Evolutionary conservation across 2,113 vertebrate species (phyloP).

Genomic region (Bungarus multicinctus): DNA sequence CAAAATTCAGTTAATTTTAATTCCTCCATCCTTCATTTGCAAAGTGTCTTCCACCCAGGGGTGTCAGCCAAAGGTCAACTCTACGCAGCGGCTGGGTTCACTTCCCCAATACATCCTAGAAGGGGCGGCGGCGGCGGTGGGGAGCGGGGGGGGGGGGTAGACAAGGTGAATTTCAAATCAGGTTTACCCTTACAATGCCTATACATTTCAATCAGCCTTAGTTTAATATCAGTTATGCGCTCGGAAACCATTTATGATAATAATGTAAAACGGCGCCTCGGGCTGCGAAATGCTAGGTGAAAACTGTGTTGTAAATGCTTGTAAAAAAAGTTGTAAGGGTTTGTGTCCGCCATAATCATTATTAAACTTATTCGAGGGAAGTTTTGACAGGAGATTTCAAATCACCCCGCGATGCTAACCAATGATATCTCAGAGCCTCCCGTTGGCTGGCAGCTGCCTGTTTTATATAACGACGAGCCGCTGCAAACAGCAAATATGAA

Average conservation of each 20-base stretch:
- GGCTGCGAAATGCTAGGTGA: background rate
- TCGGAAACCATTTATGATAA: background rate
- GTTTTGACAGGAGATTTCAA: background rate
- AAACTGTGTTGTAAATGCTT: background rate
- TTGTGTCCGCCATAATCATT: no score
- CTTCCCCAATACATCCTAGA: constrained; percentile 22
- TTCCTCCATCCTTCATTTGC: constrained; percentile 64
- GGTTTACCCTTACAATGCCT: constrained; percentile 52
- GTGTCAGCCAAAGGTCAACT: constrained; percentile 70
- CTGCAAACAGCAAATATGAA: constrained; percentile 52
- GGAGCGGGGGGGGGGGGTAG: background rate
- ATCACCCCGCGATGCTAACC: constrained; percentile 42
- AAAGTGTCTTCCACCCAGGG: constrained; percentile 50
- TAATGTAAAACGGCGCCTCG: no score
- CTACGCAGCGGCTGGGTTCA: constrained; percentile 51
- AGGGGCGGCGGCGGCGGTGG: background rate
- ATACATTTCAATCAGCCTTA: constrained; percentile 57
- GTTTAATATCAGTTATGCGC: background rate
- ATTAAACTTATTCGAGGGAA: background rate
- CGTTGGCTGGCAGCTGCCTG: constrained; percentile 44
- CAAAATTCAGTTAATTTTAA: constrained; percentile 54
- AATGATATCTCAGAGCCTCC: constrained; percentile 33
- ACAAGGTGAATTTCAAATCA: constrained; percentile 45
- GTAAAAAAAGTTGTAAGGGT: background rate
- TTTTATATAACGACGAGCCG: constrained; percentile 42